Conservation (phyloP, 2,888 invertebrate genomes). For the Erpobdella octoculata region DNA sequence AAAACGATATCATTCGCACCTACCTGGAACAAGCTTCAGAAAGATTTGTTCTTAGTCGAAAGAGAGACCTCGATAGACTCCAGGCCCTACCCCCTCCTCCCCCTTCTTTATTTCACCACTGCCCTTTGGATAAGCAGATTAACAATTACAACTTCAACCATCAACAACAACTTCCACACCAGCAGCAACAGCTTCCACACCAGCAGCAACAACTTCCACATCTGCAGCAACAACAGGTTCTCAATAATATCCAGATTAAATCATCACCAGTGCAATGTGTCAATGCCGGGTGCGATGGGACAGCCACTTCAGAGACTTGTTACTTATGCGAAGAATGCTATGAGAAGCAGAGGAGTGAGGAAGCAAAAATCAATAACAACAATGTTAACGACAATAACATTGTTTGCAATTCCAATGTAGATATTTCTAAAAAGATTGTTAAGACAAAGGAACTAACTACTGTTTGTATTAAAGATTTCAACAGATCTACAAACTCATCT, state of each 20-base stretch:
- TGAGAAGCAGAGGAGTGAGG: slow-evolving; percentile 52
- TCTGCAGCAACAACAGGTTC: too few relatives aligned
- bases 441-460: too few relatives aligned
- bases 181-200: not conserved
- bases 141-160: not conserved
- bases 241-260: not conserved
- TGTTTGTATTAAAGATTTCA: too few relatives aligned
- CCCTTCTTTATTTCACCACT: not conserved
- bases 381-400: too few relatives aligned
- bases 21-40: slow-evolving; percentile 64
- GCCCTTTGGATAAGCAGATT: not conserved
- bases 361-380: slow-evolving; percentile 29
- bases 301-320: slow-evolving; percentile 54
- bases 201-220: not conserved
- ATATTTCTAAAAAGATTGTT: too few relatives aligned
- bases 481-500: too few relatives aligned
- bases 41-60: slow-evolving; percentile 51
- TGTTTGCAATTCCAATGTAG: too few relatives aligned
- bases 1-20: slow-evolving; percentile 72
- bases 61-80: slow-evolving; percentile 38
- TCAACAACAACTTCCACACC: not conserved
- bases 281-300: slow-evolving; percentile 54
- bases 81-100: slow-evolving; percentile 31
- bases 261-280: slow-evolving; percentile 48
- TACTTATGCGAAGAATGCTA: slow-evolving; percentile 56